Evolutionary conservation across 2,113 vertebrate genomes (phyloP), one percentile per base, ranked within the genome.

Genomic region (Uria aalge): DNA sequence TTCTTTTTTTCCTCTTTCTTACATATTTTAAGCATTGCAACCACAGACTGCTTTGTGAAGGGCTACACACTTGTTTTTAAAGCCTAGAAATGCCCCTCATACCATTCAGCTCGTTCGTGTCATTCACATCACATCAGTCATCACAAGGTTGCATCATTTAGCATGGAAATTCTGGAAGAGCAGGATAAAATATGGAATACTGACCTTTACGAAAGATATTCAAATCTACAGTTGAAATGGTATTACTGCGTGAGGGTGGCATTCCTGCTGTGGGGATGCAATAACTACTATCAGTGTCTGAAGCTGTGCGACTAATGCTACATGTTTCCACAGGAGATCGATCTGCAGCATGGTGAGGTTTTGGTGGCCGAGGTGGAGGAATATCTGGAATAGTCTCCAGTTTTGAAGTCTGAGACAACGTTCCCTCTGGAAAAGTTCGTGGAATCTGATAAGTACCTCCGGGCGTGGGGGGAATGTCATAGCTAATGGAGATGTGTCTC

Each of bases 291-390:
- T 99, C 99, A 0, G 99, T 98, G 97, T 99, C 99, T 3, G 99
- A 99, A 23, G 98, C 98, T 1, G 99, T 98, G 83, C 99, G 99
- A 8, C 98, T 96, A 73, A 99, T 89, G 66, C 96, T 95, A 71
- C 99, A 98, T 12, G 96, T 98, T 95, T 99, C 99, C 88, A 98
- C 99, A 14, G 99, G 99, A 43, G 99, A 99, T 4, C 99, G 98
- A 90, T 99, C 99, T 2, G 98, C 98, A 15, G 98, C 85, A 4
- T 98, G 97, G 47, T 98, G 98, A 89, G 99, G 99, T 91, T 99
- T 99, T 6, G 99, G 99, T 4, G 99, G 99, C 92, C 99, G 98
- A 30, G 99, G 99, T 9, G 99, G 99, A 77, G 99, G 99, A 40
- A 99, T 97, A 81, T 99, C 99, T 67, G 98, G 98, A 96, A 98